A percentile compares a stretch with the other conserved stretches of the same genome.
Conservation (phyloP, 2,113 vertebrate species). For the Podarcis muralis region DNA sequence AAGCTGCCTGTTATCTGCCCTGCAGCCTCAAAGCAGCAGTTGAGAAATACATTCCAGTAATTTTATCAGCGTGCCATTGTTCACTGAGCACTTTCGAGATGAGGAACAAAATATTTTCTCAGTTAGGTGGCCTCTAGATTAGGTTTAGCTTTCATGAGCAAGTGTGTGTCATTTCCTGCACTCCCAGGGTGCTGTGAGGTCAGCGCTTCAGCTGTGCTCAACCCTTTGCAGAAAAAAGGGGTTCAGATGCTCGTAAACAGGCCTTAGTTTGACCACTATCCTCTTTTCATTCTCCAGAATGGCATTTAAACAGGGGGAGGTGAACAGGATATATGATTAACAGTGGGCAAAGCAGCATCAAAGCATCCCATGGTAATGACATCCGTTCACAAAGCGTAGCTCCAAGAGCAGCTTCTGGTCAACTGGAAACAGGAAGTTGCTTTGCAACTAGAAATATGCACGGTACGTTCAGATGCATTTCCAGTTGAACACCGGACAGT, state of each 20-base stretch:
- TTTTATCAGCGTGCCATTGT: constrained; percentile 45
- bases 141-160: constrained; percentile 56
- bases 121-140: constrained; percentile 58
- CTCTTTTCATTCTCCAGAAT: constrained; percentile 12
- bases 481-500: neutral
- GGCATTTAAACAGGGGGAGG: neutral
- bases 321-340: constrained; percentile 20
- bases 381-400: neutral
- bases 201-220: constrained; percentile 52
- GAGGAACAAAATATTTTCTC: constrained; percentile 64
- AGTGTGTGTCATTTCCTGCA: constrained; percentile 66
- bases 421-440: neutral
- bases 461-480: neutral
- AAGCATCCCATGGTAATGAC: neutral
- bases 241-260: constrained; percentile 41
- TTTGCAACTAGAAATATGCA: neutral
- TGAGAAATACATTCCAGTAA: constrained; percentile 44
- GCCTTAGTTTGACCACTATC: constrained; percentile 23
- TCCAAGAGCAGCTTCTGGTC: neutral
- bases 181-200: constrained; percentile 45
- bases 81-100: constrained; percentile 43
- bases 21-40: constrained; percentile 47
- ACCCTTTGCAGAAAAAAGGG: constrained; percentile 36
- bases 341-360: neutral
- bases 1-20: constrained; percentile 54